phyloP scores from a whole-genome alignment of 2,113 vertebrate species.

The Diphyllodes magnificus region DNA sequence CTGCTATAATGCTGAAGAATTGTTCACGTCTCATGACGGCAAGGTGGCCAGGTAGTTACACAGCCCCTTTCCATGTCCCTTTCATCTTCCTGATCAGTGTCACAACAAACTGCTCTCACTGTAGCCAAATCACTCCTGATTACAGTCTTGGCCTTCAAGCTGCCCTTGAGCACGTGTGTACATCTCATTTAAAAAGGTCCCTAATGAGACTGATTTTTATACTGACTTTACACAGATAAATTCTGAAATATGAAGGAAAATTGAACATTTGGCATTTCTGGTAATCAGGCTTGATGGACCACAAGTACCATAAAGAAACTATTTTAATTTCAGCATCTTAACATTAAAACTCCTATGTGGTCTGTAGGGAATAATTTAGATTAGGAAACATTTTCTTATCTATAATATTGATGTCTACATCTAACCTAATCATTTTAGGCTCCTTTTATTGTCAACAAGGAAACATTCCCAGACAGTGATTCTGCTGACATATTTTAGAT shows the following conservation, averaged over 20 bases:
- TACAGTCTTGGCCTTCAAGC: background rate
- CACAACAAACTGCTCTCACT: background rate
- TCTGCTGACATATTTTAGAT: background rate
- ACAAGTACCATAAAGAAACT: background rate
- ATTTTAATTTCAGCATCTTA: background rate
- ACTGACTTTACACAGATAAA: background rate
- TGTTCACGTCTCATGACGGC: background rate
- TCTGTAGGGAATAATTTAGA: background rate
- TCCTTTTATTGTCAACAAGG: background rate
- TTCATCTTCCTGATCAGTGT: background rate
- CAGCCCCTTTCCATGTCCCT: background rate
- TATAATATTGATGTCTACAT: background rate
- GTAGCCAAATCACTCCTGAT: background rate
- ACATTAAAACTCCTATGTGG: background rate
- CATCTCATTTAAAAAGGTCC: background rate
- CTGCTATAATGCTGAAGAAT: background rate
- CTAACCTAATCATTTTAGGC: background rate
- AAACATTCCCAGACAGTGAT: background rate
- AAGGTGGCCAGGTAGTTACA: no score
- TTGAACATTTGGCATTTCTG: background rate
- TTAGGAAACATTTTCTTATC: background rate
- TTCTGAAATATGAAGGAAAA: background rate
- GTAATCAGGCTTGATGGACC: background rate
- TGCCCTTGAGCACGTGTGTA: fast-evolving
- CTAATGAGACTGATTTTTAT: background rate